Percentiles rank a stretch among this genome's conserved stretches.
Evolutionary conservation across 2,113 vertebrate species (phyloP).

Genomic region (Melanostigma gelatinosum): DNA sequence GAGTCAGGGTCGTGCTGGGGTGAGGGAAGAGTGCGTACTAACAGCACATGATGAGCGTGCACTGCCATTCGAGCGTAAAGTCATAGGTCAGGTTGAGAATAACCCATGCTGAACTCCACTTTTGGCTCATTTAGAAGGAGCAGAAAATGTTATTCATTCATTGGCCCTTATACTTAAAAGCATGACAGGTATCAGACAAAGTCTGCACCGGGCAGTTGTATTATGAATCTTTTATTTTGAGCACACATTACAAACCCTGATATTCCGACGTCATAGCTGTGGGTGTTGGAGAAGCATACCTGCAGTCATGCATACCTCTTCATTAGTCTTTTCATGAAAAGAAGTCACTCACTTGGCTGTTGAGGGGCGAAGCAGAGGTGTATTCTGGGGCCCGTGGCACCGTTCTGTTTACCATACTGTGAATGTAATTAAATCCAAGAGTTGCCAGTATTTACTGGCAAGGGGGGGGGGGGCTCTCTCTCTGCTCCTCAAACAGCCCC

Average conservation of each 20-base stretch:
- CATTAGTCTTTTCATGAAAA: slow-evolving; percentile 55
- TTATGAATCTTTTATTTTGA: slow-evolving; percentile 1
- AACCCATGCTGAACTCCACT: slow-evolving; percentile 42
- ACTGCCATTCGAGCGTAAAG: slow-evolving; percentile 47
- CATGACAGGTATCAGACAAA: slow-evolving; percentile 23
- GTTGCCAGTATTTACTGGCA: slow-evolving; percentile 83
- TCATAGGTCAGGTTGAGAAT: slow-evolving; percentile 51
- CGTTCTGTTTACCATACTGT: slow-evolving; percentile 83
- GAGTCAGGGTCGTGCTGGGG: slow-evolving; percentile 54
- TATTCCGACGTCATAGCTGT: slow-evolving; percentile 2
- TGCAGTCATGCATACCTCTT: slow-evolving; percentile 40
- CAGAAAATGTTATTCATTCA: slow-evolving; percentile 6
- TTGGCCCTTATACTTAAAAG: slow-evolving; percentile 26
- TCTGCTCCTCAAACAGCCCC: slow-evolving; percentile 75
- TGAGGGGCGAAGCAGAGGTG: slow-evolving; percentile 64
- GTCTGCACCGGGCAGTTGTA: not conserved
- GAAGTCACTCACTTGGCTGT: slow-evolving; percentile 50
- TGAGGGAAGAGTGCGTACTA: slow-evolving; percentile 64
- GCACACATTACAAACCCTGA: not conserved
- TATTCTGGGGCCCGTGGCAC: slow-evolving; percentile 74
- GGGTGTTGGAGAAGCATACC: not conserved
- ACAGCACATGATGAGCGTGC: slow-evolving; percentile 63
- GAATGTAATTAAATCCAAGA: slow-evolving; percentile 85
- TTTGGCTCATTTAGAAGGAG: slow-evolving; percentile 50
- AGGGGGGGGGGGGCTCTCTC: slow-evolving; percentile 50